These are phyloP conservation scores for Mythimna loreyi DNA, from an alignment of 2,888 invertebrate species.

Conservation along the genomic window DNA sequence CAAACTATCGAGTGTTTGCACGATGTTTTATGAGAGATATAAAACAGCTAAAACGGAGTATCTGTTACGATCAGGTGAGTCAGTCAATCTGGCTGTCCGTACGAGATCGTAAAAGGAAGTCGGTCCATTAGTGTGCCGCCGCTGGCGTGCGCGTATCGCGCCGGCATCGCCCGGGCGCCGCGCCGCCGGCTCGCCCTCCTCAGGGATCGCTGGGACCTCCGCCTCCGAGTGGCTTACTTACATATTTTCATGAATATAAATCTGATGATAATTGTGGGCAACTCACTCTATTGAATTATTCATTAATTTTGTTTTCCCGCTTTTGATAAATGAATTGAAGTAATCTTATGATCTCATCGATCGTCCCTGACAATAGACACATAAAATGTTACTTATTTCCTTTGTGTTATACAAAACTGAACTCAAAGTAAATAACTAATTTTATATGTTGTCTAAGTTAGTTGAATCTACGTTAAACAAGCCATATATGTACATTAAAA, in stretches of 20 bases:
- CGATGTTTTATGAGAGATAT: slow-evolving; percentile 41
- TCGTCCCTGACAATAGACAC: background rate
- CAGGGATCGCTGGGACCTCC: background rate
- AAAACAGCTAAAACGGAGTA: slow-evolving; percentile 44
- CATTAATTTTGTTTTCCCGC: background rate
- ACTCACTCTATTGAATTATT: slow-evolving; percentile 15
- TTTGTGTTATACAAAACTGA: too few species aligned
- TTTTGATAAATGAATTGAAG: slow-evolving; percentile 15
- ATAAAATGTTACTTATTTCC: too few species aligned
- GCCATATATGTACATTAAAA: too few species aligned
- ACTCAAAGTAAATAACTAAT: background rate
- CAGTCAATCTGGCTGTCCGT: slow-evolving; percentile 21
- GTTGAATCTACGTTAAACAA: background rate
- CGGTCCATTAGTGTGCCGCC: background rate
- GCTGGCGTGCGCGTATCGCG: slow-evolving; percentile 17
- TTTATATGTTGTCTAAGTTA: background rate
- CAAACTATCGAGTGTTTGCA: background rate
- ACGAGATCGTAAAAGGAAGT: slow-evolving; percentile 51
- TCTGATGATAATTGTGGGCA: slow-evolving; percentile 12
- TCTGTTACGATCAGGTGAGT: slow-evolving; percentile 54
- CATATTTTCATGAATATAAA: slow-evolving; percentile 10
- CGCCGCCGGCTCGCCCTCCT: background rate
- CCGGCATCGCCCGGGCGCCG: slow-evolving; percentile 27
- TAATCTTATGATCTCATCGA: background rate
- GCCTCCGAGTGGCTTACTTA: background rate